Percentiles rank a stretch among this genome's conserved stretches.
Conservation (phyloP, 2,888 invertebrate genomes). For the Acanthosepion lycidas region DNA sequence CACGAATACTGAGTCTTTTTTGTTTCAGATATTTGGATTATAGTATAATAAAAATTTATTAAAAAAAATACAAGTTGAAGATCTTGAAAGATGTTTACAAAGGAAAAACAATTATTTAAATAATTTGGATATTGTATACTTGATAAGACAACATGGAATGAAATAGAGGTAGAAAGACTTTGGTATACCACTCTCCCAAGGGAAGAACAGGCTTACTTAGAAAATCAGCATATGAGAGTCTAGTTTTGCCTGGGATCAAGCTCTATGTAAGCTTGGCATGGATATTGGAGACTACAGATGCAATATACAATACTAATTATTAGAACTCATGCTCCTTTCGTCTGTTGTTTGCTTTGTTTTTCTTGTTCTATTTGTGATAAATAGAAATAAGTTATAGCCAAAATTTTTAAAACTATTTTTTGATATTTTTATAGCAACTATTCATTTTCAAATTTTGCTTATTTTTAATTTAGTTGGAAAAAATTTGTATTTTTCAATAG, state of each 20-base stretch:
- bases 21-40: no score
- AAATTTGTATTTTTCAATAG: no score
- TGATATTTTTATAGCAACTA: no score
- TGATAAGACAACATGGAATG: not conserved
- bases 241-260: no score
- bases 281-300: not conserved
- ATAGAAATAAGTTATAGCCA: no score
- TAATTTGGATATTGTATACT: not conserved
- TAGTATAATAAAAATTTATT: no score
- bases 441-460: no score
- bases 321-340: not conserved
- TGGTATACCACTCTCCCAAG: not conserved
- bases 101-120: not conserved
- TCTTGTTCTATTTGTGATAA: not conserved
- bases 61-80: not conserved
- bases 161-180: not conserved
- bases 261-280: not conserved
- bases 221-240: no score
- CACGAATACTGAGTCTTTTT: no score
- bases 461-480: no score
- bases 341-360: not conserved
- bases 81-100: not conserved
- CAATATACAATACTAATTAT: not conserved
- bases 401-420: no score
- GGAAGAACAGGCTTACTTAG: no score